Percentiles rank a stretch among this genome's conserved stretches.
These are phyloP conservation scores for Leptinotarsa tumamoca DNA, from an alignment of 2,888 invertebrate species.

Conservation along the genomic window DNA sequence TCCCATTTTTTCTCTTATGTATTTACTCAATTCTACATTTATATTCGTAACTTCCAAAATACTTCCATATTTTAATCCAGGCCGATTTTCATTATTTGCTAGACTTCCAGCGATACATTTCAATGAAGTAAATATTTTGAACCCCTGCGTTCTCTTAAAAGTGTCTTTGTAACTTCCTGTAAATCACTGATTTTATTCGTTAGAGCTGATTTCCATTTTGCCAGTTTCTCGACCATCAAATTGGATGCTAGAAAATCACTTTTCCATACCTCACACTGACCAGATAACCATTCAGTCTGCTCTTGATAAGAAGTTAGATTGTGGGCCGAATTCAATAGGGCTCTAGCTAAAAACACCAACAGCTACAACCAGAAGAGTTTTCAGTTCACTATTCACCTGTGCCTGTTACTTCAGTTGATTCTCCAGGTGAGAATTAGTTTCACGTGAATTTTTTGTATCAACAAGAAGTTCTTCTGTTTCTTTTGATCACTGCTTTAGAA, in stretches of 20 bases:
- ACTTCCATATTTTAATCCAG: constrained; percentile 69
- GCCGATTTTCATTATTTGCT: constrained; percentile 46
- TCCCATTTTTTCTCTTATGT: constrained; percentile 65
- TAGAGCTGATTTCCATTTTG: constrained; percentile 85
- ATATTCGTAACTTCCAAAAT: constrained; percentile 74
- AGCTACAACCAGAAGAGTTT: constrained; percentile 92
- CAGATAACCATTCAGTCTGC: constrained; percentile 91
- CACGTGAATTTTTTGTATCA: constrained; percentile 73
- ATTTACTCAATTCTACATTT: constrained; percentile 74
- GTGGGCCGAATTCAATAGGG: constrained; percentile 86
- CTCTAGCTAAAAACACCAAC: constrained; percentile 89
- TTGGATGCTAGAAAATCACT: constrained; percentile 96
- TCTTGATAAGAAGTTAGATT: constrained; percentile 91
- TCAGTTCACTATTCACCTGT: constrained; percentile 92
- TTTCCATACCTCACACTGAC: constrained; percentile 96
- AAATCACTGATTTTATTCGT: constrained; percentile 78
- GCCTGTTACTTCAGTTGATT: constrained; percentile 88
- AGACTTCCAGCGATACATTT: constrained; percentile 67
- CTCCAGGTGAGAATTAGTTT: constrained; percentile 79
- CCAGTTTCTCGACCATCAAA: constrained; percentile 92
- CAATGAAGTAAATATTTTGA: constrained; percentile 75
- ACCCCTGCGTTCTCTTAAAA: constrained; percentile 78
- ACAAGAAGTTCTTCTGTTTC: constrained; percentile 71
- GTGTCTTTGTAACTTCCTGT: constrained; percentile 76
- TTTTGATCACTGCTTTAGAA: constrained; percentile 62